Evolutionary conservation across 2,797 vertebrate genomes (phyloP).

Genomic region (Bovichtus variegatus): DNA sequence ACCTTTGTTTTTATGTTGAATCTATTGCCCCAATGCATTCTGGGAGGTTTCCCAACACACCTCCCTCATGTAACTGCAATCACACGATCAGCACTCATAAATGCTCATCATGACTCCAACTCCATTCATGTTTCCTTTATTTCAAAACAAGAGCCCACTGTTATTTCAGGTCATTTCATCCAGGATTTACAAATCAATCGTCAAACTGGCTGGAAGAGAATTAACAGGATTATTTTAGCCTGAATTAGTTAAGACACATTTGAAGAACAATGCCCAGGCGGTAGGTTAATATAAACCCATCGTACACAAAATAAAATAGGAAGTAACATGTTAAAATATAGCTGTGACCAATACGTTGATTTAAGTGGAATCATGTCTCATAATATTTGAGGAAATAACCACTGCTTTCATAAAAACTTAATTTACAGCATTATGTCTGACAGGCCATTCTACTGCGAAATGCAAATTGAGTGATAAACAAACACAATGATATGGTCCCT

Average conservation of each 20-base stretch:
- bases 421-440: neutral
- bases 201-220: neutral
- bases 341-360: neutral
- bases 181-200: neutral
- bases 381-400: neutral
- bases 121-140: neutral
- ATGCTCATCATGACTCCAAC: neutral
- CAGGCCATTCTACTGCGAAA: neutral
- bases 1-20: neutral
- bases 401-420: neutral
- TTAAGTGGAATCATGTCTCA: neutral
- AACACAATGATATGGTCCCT: neutral
- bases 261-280: neutral
- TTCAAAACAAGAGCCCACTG: neutral
- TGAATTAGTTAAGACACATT: neutral
- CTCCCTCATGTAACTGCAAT: neutral
- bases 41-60: neutral
- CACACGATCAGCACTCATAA: neutral
- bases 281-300: neutral
- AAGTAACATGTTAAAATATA: neutral
- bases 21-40: neutral
- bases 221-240: neutral
- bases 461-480: neutral
- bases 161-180: neutral
- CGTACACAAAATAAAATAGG: neutral